These are phyloP conservation scores for Pammene fasciana DNA, from an alignment of 2,888 invertebrate genomes.

Conservation along the genomic window DNA sequence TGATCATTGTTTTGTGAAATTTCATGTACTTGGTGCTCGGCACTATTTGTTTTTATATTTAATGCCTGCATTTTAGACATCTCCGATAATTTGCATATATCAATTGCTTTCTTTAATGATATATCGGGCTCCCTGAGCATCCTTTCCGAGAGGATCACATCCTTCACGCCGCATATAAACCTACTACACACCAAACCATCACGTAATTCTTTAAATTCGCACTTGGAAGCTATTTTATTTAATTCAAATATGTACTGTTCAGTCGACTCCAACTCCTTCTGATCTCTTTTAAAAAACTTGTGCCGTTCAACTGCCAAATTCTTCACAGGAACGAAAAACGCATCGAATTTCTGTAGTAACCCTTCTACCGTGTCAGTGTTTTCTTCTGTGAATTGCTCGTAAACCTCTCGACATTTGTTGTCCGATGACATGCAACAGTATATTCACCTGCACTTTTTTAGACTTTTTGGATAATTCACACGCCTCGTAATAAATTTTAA, in stretches of 20 bases:
- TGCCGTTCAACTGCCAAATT: constrained; percentile 27
- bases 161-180: constrained; percentile 12
- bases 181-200: constrained; percentile 6
- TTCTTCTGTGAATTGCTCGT: constrained; percentile 13
- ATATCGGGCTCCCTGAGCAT: constrained; percentile 16
- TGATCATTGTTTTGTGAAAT: background rate
- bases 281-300: constrained; percentile 25
- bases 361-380: background rate
- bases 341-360: constrained; percentile 9
- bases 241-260: constrained; percentile 25
- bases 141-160: constrained; percentile 5
- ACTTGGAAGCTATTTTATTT: constrained; percentile 14
- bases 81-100: constrained; percentile 9
- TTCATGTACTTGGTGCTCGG: background rate
- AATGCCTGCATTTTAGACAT: constrained; percentile 16
- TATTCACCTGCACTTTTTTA: constrained; percentile 8
- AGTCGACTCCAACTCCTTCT: constrained; percentile 15
- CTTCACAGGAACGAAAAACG: constrained; percentile 9
- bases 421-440: constrained; percentile 23
- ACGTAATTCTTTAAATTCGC: constrained; percentile 11
- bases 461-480: constrained; percentile 3
- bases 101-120: constrained; percentile 20
- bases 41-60: constrained; percentile 11
- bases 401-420: constrained; percentile 20
- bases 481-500: constrained; percentile 19